phyloP scores from a whole-genome alignment of 1,140 invertebrate genomes.

The Cotesia typhae region DNA sequence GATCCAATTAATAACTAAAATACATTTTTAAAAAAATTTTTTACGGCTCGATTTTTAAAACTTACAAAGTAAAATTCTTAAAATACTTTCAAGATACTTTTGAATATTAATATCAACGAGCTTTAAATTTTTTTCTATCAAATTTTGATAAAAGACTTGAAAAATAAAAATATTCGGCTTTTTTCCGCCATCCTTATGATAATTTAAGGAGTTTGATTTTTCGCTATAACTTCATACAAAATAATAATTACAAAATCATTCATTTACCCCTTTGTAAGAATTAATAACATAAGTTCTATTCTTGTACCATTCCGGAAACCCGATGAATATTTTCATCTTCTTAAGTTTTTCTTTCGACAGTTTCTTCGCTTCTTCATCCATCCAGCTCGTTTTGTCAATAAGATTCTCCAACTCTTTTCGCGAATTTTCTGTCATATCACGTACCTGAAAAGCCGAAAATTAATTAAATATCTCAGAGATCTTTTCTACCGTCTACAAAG shows the following conservation, averaged over 20 bases:
- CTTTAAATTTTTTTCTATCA: no score
- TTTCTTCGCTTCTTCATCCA: slow-evolving; percentile 69
- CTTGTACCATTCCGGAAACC: slow-evolving; percentile 65
- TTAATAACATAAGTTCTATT: slow-evolving; percentile 32
- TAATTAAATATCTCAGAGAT: slow-evolving; percentile 2
- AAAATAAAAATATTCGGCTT: not conserved
- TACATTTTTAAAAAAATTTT: not conserved
- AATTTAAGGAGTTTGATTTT: no score
- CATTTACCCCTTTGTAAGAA: slow-evolving; percentile 38
- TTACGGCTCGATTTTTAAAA: no score
- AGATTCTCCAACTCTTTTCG: slow-evolving; percentile 17
- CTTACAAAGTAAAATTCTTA: no score
- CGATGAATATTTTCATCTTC: slow-evolving; percentile 72
- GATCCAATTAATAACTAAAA: slow-evolving; percentile 39
- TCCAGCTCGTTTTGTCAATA: slow-evolving; percentile 64
- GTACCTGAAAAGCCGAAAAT: slow-evolving; percentile 18
- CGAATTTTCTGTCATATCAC: slow-evolving; percentile 33
- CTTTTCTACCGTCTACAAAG: no score
- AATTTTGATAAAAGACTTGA: no score
- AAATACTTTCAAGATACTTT: no score
- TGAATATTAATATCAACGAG: no score
- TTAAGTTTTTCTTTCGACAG: slow-evolving; percentile 70
- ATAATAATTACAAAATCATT: not conserved
- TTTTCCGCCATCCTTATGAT: not conserved
- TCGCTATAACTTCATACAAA: not conserved